Evolutionary conservation across 64 coral and sea anemone genomes (phyloP).

Genomic region (Dendronephthya gigantea): DNA sequence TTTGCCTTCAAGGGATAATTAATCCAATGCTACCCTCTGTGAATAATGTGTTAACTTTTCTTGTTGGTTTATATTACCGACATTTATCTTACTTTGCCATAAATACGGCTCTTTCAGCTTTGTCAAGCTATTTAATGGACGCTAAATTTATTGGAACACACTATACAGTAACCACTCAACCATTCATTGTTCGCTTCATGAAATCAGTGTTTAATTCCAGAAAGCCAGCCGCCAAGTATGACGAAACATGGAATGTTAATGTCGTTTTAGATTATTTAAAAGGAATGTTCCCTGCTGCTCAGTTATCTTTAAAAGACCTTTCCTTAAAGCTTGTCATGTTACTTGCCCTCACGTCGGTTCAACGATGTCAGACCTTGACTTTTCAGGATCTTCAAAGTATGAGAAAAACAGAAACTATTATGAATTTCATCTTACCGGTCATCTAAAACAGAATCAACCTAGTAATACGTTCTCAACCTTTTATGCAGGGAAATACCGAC

Average conservation of each 20-base stretch:
- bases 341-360: constrained; percentile 16
- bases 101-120: not conserved
- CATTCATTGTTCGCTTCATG: not conserved
- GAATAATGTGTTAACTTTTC: not conserved
- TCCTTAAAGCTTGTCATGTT: not conserved
- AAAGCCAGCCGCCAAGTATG: not conserved
- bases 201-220: not conserved
- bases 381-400: not conserved
- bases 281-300: not conserved
- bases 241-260: constrained; percentile 17
- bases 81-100: not conserved
- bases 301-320: not conserved
- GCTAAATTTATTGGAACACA: not conserved
- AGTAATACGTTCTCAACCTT: not conserved
- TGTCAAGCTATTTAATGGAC: constrained; percentile 17
- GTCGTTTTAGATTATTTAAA: constrained; percentile 3
- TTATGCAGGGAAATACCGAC: constrained; percentile 17
- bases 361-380: constrained; percentile 27
- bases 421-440: not conserved
- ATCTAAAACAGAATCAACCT: constrained; percentile 23
- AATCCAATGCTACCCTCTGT: not conserved
- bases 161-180: constrained; percentile 4
- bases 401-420: constrained; percentile 22
- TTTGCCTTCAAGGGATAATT: no score
- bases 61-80: not conserved